phyloP scores from a whole-genome alignment of 2,113 vertebrate species.

The Mastomys coucha region DNA sequence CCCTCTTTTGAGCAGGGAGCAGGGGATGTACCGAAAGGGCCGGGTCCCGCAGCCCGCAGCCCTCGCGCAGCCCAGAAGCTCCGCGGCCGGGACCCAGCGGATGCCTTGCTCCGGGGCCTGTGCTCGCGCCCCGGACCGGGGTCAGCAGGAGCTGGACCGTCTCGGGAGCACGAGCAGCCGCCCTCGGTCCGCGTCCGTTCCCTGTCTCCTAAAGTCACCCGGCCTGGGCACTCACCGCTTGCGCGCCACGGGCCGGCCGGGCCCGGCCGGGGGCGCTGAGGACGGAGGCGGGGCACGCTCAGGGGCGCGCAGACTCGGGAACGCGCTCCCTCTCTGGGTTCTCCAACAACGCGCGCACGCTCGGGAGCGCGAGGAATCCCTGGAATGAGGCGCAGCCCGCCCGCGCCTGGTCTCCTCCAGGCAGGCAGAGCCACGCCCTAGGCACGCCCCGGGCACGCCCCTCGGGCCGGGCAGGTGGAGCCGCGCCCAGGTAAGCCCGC shows the following conservation, averaged over 20 bases:
- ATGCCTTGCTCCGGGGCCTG: neutral
- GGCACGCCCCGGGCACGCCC: constrained; percentile 53
- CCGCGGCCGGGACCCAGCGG: neutral
- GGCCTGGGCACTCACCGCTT: constrained; percentile 60
- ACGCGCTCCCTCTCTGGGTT: constrained; percentile 11
- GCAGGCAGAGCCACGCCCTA: constrained; percentile 23
- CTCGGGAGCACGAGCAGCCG: neutral
- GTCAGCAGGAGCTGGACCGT: neutral
- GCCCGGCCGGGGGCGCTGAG: neutral
- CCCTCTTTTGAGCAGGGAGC: neutral
- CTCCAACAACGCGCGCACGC: constrained; percentile 32
- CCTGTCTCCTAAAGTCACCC: neutral
- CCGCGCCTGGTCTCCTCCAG: neutral
- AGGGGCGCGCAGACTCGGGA: constrained; percentile 30
- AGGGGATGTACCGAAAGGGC: neutral
- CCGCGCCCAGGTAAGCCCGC: constrained; percentile 19
- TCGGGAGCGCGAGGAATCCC: constrained; percentile 89
- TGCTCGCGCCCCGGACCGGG: neutral
- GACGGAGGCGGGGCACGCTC: neutral
- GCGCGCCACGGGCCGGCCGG: neutral
- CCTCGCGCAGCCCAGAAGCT: neutral
- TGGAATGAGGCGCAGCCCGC: constrained; percentile 91
- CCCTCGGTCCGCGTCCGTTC: neutral
- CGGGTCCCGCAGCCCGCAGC: neutral
- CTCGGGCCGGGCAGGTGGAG: constrained; percentile 78